Percentiles rank a stretch among this genome's conserved stretches.
phyloP scores from a whole-genome alignment of 2,888 invertebrate species.

The Drosophila basisetae region DNA sequence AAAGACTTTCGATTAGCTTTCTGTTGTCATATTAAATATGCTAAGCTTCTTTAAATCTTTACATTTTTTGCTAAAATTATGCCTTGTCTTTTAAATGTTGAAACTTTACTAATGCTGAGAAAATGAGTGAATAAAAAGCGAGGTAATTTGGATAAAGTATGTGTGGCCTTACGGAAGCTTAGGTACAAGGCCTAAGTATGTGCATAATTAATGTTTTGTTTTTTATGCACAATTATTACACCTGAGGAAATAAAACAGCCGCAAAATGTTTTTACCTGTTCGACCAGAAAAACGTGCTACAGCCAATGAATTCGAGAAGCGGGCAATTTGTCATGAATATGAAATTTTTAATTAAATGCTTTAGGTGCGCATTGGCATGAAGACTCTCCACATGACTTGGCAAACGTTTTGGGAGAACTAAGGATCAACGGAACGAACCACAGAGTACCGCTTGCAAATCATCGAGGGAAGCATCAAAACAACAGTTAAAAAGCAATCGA shows the following conservation, averaged over 20 bases:
- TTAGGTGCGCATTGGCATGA: conserved; percentile 21
- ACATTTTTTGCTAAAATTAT: not conserved
- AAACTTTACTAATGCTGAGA: not conserved
- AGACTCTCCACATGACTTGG: conserved; percentile 59
- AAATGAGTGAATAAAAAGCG: not conserved
- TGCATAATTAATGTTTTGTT: conserved; percentile 1
- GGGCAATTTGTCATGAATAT: conserved; percentile 48
- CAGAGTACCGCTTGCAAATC: conserved; percentile 14
- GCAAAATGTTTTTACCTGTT: conserved; percentile 27
- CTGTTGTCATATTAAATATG: not conserved
- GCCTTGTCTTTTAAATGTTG: no score
- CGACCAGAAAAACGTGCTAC: conserved; percentile 28
- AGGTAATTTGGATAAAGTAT: not conserved
- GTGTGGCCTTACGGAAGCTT: not conserved
- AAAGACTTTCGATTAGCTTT: not conserved
- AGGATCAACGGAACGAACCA: conserved; percentile 14
- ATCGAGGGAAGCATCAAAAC: conserved; percentile 44
- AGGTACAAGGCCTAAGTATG: not conserved
- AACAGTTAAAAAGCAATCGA: conserved; percentile 70
- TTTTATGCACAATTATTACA: conserved; percentile 11
- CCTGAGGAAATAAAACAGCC: conserved; percentile 12
- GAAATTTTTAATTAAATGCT: conserved; percentile 70
- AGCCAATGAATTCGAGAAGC: conserved; percentile 12
- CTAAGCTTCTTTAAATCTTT: not conserved
- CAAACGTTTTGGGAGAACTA: conserved; percentile 31